Base-by-base conservation (phyloP, 2,888 invertebrate species). In the Aricia artaxerxes region DNA sequence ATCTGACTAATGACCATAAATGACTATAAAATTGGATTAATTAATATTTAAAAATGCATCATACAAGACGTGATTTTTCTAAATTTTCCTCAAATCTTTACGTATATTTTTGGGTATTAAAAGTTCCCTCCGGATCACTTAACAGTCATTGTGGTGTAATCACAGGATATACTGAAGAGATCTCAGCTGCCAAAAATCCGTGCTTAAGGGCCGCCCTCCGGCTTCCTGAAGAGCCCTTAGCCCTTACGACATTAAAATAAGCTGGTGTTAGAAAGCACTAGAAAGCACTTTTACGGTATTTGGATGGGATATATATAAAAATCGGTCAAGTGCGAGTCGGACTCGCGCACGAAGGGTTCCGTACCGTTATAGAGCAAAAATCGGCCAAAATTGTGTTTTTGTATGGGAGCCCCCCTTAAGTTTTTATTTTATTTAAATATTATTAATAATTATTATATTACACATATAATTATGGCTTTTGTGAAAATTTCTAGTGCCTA, bases 171-270 rank as follows among this genome's bases (percentile, higher is more conserved):
- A 79, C 78, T 78, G 80, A 79, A 83, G 82, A 80, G 82, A 78
- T 81, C 81, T 82, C 82, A 83, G 82, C 82, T 83, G 84, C 85
- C 85, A 83, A 86, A 88, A 87, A 87, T 83, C 85, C 89, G 89
- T 89, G 89, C 88, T 87, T 83, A 88, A 89, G 88, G 83, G 84
- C 87, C 84, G 83, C 80, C 84, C 82, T 83, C 81, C 81, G 80
- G 81, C 84, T 83, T 84, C 81, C 83, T 80, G 79, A 57, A 9
- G 44, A 44, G 78, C 57, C 35, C 69, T 69, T 69, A 38, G 78
- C 78, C 49, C 76, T 72, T 38, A 53, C 64, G 60, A 78, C 75
- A 81, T 82, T 82, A 82, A 82, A 83, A 82, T 82, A 82, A 81
- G 83, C 82, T 78, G 64, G 78, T 76, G 80, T 78, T 80, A 79